Base-by-base conservation (phyloP, 2,797 vertebrate species). In the Tamandua tetradactyla region DNA sequence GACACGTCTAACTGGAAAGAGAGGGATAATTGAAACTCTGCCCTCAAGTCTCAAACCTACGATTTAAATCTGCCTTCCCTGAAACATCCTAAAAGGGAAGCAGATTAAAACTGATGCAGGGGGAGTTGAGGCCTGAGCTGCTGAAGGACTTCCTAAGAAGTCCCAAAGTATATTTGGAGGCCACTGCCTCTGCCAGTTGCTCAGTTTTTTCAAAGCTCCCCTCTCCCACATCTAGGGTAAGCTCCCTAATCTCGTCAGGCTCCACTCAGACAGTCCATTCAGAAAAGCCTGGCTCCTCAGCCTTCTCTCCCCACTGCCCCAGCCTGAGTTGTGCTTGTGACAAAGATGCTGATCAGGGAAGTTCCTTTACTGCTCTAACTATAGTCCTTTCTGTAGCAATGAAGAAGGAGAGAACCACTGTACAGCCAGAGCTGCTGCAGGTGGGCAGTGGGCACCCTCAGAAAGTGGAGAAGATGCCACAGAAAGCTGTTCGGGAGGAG, bases 81-180 rank as follows among this genome's bases (percentile, higher is more conserved):
- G 10, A 75, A 80, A 17, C 80, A 42, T n/a, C 47, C 42, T 47
- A 62, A 80, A 76, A 94, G n/a, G n/a, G 47, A 79, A 69, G 74
- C 4, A 40, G 9, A 9, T 37, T 72, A n/a, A 88, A 88, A 64
- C 5, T 0, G 75, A 94, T 90, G 72, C 68, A 59, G 68, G 61
- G 89, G 10, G 68, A 44, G 11, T 55, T 75, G 52, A 62, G 37
- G 59, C 71, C 32, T 91, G 59, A 91, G 32, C n/a, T 52, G 35
- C 12, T 61, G 55, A 90, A 94, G 88, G 87, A 68, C 86, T 95
- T 94, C 37, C 88, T 23, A 74, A 66, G 42, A 47, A 59, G 49
- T 68, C 57, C n/a, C 83, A 76, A 61, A 74, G 62, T 44, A 23
- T 79, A 62, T 88, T 64, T 66, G 49, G 76, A 61, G 55, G 64